Evolutionary conservation across 2,888 invertebrate species (phyloP), one percentile per base, ranked within the genome.

Genomic region (Drosophila flavopinicola): DNA sequence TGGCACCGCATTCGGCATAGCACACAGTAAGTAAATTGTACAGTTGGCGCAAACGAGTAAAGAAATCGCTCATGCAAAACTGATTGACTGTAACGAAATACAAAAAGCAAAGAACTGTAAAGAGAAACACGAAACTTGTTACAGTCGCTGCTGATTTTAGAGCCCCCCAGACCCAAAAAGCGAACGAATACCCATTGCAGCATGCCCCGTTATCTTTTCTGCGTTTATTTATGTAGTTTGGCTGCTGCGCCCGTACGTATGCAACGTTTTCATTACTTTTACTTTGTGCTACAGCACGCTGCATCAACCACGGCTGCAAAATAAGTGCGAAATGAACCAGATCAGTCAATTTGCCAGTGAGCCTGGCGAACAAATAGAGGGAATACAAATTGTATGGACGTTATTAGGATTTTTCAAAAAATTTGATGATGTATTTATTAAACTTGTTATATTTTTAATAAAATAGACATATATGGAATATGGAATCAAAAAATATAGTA

Each of bases 31-130:
- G 76, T 78, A 80, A 80, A 85, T 78, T 82, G 85, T 80, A 75
- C 64, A 82, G 85, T 82, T 85, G 78, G 82, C 85, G 82, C 80
- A 80, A 85, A 85, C 80, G 85, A 75, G 75, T 85, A 85, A 85
- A 71, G 80, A 76, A 85, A 76, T 74, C 80, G 84, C 75, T 82
- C 82, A 82, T 82, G 82, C 82, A 86, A 80, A 86, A 82, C 82
- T 82, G 82, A 82, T 82, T 82, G 82, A 82, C 85, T 85, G 84
- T 83, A 82, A 79, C 85, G 85, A 82, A 80, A 74, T 60, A 75
- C 65, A 75, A 64, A 72, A 72, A 59, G 59, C 69, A 67, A 76
- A 75, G 59, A 82, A 75, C 73, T 82, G 83, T 75, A 83, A 82
- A 75, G 70, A 68, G 74, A 84, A 74, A 77, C 56, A 77, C 66